These are phyloP conservation scores for Chrysemys picta DNA, from an alignment of 2,113 vertebrate species.

Conservation along the genomic window DNA sequence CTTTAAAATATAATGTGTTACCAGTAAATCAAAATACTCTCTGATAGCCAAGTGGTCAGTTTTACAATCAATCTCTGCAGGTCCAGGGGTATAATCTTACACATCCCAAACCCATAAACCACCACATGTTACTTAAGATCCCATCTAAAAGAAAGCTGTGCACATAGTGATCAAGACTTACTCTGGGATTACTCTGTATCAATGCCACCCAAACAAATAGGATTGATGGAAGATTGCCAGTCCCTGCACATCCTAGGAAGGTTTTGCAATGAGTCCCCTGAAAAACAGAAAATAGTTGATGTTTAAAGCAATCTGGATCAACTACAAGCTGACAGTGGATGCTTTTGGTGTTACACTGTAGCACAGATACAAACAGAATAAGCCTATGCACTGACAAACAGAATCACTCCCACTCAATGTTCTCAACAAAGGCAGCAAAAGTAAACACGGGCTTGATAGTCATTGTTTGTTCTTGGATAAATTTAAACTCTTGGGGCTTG, in stretches of 20 bases:
- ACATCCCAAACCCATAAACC: constrained; percentile 16
- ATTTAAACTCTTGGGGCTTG: neutral
- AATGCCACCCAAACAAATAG: constrained; percentile 6
- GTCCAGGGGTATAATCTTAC: constrained; percentile 18
- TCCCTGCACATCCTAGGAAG: neutral
- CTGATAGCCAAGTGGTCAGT: neutral
- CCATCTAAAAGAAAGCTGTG: neutral
- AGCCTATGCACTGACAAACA: neutral
- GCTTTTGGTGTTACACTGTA: accelerated
- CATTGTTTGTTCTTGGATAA: neutral
- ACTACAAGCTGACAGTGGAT: neutral
- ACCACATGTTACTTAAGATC: constrained; percentile 26
- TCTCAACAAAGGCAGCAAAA: neutral
- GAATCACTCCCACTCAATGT: accelerated
- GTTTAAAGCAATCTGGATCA: neutral
- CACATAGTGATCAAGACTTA: neutral
- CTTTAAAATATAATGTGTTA: neutral
- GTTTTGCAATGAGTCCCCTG: neutral
- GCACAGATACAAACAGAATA: neutral
- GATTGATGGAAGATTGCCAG: neutral
- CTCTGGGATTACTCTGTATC: neutral
- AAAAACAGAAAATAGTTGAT: neutral
- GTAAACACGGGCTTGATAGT: accelerated
- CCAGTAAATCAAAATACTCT: neutral
- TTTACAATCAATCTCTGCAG: constrained; percentile 1